A percentile compares a stretch with the other conserved stretches of the same genome.
Conservation (phyloP, 2,888 invertebrate species). For the Galerucella nymphaeae region DNA sequence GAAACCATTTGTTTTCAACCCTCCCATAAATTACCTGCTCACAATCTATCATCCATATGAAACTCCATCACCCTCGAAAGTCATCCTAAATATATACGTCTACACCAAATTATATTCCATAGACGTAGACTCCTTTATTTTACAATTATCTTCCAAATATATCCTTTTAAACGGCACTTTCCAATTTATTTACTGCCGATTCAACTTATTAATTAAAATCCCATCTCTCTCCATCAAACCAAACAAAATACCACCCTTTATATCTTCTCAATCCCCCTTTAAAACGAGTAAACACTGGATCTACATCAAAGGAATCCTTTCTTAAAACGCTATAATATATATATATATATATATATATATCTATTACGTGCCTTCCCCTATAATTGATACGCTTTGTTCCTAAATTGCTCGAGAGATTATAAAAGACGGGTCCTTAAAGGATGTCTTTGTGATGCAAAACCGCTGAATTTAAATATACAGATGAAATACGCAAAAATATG, state of each 20-base stretch:
- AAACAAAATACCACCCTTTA: neutral
- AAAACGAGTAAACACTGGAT: slow-evolving; percentile 6
- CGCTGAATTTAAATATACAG: slow-evolving; percentile 9
- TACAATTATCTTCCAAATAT: no score
- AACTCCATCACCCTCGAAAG: slow-evolving; percentile 12
- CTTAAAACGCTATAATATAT: neutral
- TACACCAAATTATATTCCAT: neutral
- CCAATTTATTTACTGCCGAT: neutral
- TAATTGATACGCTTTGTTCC: slow-evolving; percentile 16
- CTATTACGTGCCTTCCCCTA: slow-evolving; percentile 5
- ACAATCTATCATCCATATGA: slow-evolving; percentile 17
- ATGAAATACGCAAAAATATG: slow-evolving; percentile 18
- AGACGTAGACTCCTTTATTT: no score
- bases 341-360: no score
- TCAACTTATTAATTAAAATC: neutral
- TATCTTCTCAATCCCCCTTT: neutral
- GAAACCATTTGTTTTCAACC: slow-evolving; percentile 15
- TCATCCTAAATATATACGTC: neutral
- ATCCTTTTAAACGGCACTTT: no score
- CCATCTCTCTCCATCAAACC: neutral
- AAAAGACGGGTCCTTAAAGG: neutral
- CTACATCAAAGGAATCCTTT: slow-evolving; percentile 6
- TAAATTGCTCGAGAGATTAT: slow-evolving; percentile 12
- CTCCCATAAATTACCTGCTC: slow-evolving; percentile 13
- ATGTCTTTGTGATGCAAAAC: slow-evolving; percentile 17